A percentile compares a stretch with the other conserved stretches of the same genome.
Evolutionary conservation across 64 coral and sea anemone genomes (phyloP).

Genomic region (Stichodactyla mertensii): DNA sequence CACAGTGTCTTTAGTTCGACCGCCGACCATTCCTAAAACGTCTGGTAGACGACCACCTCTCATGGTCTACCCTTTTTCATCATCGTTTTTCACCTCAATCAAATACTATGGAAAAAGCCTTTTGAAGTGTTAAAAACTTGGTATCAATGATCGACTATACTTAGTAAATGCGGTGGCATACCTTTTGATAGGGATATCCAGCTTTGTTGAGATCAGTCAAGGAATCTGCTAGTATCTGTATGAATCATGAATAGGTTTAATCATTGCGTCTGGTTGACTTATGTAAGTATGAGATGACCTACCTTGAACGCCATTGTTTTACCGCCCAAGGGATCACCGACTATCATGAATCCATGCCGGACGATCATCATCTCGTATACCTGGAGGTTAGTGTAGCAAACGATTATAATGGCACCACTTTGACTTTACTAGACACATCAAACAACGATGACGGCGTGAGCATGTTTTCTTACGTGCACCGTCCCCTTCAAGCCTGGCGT

Average conservation of each 20-base stretch:
- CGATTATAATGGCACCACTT: not conserved
- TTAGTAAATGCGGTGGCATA: not conserved
- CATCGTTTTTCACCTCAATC: no score
- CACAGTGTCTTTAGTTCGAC: no score
- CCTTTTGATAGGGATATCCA: conserved; percentile 70
- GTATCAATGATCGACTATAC: not conserved
- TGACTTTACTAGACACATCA: no score
- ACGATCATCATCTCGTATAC: conserved; percentile 84
- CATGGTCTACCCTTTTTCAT: no score
- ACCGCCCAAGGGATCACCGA: conserved; percentile 92
- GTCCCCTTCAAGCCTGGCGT: no score
- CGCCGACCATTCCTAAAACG: no score
- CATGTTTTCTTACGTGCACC: no score
- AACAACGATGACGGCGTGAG: no score
- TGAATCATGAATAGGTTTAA: not conserved
- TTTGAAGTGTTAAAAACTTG: no score
- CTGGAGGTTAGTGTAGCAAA: not conserved
- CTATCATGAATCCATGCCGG: conserved; percentile 88
- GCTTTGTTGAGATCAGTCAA: conserved; percentile 92
- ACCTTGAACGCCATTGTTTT: conserved; percentile 99
- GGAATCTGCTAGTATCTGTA: conserved; percentile 83
- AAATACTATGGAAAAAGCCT: no score
- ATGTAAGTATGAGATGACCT: not conserved
- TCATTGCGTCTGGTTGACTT: not conserved
- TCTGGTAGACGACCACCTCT: no score